Evolutionary conservation across 2,888 invertebrate species (phyloP), one percentile per base, ranked within the genome.

Genomic region (Pteria penguin): DNA sequence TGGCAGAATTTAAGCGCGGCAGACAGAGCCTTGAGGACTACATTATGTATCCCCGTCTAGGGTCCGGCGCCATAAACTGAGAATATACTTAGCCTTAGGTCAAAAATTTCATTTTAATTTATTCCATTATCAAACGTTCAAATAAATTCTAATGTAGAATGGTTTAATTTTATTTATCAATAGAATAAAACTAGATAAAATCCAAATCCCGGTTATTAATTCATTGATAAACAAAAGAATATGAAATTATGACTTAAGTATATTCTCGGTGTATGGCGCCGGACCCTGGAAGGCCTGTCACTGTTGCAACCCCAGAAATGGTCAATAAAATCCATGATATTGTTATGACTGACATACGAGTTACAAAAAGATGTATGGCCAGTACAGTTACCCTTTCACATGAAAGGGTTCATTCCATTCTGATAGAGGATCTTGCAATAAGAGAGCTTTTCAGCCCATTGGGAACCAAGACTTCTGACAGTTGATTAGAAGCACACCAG

Each of bases 361-460:
- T 32, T 18, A 60, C 24, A 60, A 4, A 60, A 60, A 60, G 60
- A 60, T 60, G 27, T 60, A 11, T 60, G 27, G 33, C 24, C 26
- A 62, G 18, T 61, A 52, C 4, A 33, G 54, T 62, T 71, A 62
- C 45, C 2, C 36, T 61, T 71, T 45, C 61, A 36, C 70, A 71
- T 61, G 61, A 61, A 71, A 71, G 45, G 61, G 33, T 61, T 8
- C 70, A 71, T 60, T 71, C 61, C 29, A 61, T 71, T 61, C 70
- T 71, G 24, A 71, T 62, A 11, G 62, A 71, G 18, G 70, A 71
- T 61, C 31, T 74, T 58, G 57, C 2, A 36, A 68, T 32, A 58
- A 55, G 61, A 63, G 65, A 63, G 65, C 57, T 72, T 52, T n/a
- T 72, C 72, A 14, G 65, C 57, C 57, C 62, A 54, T 18, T 71